Conservation (phyloP, 2,888 invertebrate genomes). For the Mythimna pallens region DNA sequence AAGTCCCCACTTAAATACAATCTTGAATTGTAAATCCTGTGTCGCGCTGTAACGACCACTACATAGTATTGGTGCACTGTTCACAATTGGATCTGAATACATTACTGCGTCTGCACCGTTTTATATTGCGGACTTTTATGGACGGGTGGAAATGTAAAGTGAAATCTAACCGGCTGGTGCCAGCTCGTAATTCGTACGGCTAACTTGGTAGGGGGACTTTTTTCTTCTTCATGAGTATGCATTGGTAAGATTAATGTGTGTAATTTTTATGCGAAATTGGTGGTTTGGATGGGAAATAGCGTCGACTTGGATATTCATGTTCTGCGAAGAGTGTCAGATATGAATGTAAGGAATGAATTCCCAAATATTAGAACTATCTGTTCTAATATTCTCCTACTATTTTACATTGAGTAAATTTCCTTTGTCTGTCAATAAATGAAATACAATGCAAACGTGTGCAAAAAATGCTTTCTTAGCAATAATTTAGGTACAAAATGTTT, state of each 20-base stretch:
- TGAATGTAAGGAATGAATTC: neutral
- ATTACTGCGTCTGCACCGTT: constrained; percentile 71
- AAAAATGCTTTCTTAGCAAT: neutral
- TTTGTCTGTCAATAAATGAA: neutral
- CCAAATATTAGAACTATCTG: neutral
- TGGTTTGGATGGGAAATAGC: neutral
- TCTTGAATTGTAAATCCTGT: constrained; percentile 69
- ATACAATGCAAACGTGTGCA: neutral
- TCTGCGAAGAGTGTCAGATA: neutral
- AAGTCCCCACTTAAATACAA: constrained; percentile 64
- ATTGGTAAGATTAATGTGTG: constrained; percentile 38
- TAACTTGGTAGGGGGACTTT: constrained; percentile 47
- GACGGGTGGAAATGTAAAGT: constrained; percentile 68
- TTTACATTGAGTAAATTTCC: too few relatives aligned
- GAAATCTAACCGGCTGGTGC: constrained; percentile 64
- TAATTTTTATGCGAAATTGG: constrained; percentile 27
- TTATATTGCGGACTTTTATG: constrained; percentile 69
- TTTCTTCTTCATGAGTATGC: constrained; percentile 39
- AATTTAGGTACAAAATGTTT: constrained; percentile 7
- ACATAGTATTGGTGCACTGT: constrained; percentile 66
- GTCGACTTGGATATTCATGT: neutral
- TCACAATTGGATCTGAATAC: constrained; percentile 76
- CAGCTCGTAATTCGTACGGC: constrained; percentile 61
- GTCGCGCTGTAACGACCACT: constrained; percentile 65
- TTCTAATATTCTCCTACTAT: too few relatives aligned